Evolutionary conservation across 2,888 invertebrate genomes (phyloP), one percentile per base, ranked within the genome.

Genomic region (Carcina quercana): DNA sequence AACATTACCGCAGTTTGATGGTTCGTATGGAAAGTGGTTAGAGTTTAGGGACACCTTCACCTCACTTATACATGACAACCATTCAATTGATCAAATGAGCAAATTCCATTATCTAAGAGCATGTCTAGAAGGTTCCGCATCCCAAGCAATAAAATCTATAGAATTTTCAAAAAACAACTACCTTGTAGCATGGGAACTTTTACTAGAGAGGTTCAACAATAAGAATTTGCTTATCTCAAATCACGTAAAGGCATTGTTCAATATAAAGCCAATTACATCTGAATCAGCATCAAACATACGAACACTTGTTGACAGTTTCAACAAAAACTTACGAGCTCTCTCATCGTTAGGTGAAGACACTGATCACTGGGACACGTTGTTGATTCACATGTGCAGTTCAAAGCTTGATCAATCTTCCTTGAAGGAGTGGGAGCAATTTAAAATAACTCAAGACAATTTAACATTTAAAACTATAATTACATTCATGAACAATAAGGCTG

Each of bases 181-280:
- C n/a, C n/a, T n/a, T n/a, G n/a, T n/a, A n/a, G 30, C 30, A n/a
- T 21, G 21, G 22, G n/a, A 13, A 2, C 14, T 30, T 13, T 13
- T 30, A 3, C 14, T 10, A 8, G 15, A 22, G 7, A 30, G 21
- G 14, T 30, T 13, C 13, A 30, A 50, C 17, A 50, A 46, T 13
- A 33, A 38, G 5, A 35, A 38, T 3, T 10, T 52, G 5, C 24
- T 53, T 4, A 13, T 47, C 6, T 43, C 47, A 25, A 40, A 47
- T 25, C 50, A 50, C 20, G 29, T 48, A 4, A 32, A 47, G 7
- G 35, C 45, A 1, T 35, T 50, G 24, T 49, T 50, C 35, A 39
- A 36, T 15, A 15, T 45, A 15, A 34, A 46, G 14, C n/a, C 13
- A 3, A 35, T 47, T 28, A 12, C 24, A 6, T 39, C 15, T 22